Evolutionary conservation across 2,113 vertebrate species (phyloP).

Genomic region (Rissa tridactyla): DNA sequence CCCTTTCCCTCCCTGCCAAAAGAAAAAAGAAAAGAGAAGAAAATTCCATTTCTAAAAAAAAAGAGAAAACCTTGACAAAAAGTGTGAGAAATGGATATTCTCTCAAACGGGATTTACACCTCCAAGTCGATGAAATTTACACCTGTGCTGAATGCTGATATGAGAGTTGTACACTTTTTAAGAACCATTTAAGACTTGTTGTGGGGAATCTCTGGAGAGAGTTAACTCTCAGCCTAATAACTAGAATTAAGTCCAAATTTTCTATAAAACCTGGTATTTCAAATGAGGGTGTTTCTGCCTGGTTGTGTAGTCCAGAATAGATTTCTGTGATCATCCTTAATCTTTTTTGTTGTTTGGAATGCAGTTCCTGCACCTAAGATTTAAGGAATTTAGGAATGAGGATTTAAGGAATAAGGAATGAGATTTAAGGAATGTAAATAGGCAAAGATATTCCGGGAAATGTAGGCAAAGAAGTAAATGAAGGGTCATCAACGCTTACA

Average conservation of each 20-base stretch:
- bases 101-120: background rate
- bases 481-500: background rate
- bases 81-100: background rate
- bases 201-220: background rate
- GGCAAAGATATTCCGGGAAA: background rate
- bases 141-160: background rate
- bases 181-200: background rate
- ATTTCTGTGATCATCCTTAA: background rate
- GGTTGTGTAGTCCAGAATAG: background rate
- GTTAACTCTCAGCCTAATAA: background rate
- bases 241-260: background rate
- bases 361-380: background rate
- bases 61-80: background rate
- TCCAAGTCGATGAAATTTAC: background rate
- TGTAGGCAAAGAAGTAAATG: background rate
- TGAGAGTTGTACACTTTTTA: background rate
- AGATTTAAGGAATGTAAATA: background rate
- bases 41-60: background rate
- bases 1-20: fast-evolving
- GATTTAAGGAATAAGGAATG: too few species aligned
- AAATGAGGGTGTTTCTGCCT: background rate
- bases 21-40: background rate
- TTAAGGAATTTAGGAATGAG: background rate
- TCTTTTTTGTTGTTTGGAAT: background rate
- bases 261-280: background rate